Base-by-base conservation (phyloP, 2,113 vertebrate species). In the Pluvianellus socialis region DNA sequence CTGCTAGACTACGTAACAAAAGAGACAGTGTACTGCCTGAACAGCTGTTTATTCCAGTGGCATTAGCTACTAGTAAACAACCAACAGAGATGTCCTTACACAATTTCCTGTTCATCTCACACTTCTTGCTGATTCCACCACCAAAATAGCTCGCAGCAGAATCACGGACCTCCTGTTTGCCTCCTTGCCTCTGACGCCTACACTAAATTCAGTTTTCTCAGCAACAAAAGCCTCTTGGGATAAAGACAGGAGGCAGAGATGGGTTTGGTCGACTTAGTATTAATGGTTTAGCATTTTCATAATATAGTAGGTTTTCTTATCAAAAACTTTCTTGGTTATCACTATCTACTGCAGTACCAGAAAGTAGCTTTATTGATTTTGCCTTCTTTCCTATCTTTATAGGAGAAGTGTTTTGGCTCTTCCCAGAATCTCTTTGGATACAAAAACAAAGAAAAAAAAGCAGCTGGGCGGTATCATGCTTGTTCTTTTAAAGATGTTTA, bases 1-100 rank as follows among this genome's bases (percentile, higher is more conserved):
- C 94, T 90, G 79, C 83, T 79, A 58, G 92, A 72, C 53, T 26
- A 56, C 81, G 24, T 80, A 83, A 98, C 96, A 98, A 97, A 97
- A 86, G 94, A 52, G n/a, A 74, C 92, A 88, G 95, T 98, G 83
- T 98, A 42, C 42, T 88, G 20, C 38, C 55, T 66, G 59, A 79
- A 67, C 95, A 97, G 95, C 94, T 97, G 90, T 96, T 97, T 93
- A 82, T 86, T 92, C 73, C 95, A 93, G 71, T 11, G 75, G 88
- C 67, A 52, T 56, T 67, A 88, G 91, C 70, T 91, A 65, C 88
- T 55, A 52, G 85, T 77, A 95, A 97, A 91, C 93, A 90, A 44
- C 80, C 27, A 58, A 93, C 95, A 95, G 93, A 94, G 93, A 65
- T 4, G 6, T 65, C 95, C 92, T 97, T 91, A 76, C 92, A 59